phyloP scores from a whole-genome alignment of 2,888 invertebrate species.

The Leptopterna dolabrata region DNA sequence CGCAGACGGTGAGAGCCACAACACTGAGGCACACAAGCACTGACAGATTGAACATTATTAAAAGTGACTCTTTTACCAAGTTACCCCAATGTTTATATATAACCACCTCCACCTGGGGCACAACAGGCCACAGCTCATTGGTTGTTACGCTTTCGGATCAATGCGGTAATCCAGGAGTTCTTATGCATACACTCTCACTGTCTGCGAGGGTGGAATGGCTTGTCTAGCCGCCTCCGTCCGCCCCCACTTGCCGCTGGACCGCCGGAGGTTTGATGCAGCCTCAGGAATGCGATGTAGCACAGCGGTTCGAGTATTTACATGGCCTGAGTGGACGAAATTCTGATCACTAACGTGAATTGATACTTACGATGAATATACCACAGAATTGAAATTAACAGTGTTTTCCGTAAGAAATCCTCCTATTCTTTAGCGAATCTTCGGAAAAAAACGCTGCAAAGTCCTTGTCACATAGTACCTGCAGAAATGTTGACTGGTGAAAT shows the following conservation, averaged over 20 bases:
- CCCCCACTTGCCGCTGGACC: not conserved
- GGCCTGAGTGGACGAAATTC: too few species aligned
- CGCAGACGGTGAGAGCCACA: slow-evolving; percentile 30
- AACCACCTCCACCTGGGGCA: slow-evolving; percentile 8
- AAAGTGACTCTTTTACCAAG: slow-evolving; percentile 8
- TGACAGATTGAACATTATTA: slow-evolving; percentile 41
- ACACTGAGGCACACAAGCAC: slow-evolving; percentile 35
- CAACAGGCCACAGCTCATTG: slow-evolving; percentile 40
- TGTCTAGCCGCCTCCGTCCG: not conserved
- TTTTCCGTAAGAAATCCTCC: too few species aligned
- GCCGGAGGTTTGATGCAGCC: too few species aligned
- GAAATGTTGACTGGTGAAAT: too few species aligned
- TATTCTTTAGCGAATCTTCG: too few species aligned
- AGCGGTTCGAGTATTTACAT: too few species aligned
- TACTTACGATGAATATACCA: too few species aligned
- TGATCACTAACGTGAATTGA: too few species aligned
- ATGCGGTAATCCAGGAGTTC: slow-evolving; percentile 50
- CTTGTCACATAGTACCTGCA: too few species aligned
- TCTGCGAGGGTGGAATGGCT: not conserved
- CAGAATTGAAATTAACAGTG: too few species aligned
- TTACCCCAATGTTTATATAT: slow-evolving; percentile 14
- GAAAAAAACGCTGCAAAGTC: too few species aligned
- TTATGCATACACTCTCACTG: slow-evolving; percentile 49
- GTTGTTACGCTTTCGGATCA: slow-evolving; percentile 52
- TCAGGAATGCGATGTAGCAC: too few species aligned